phyloP scores from a whole-genome alignment of 2,113 vertebrate species.

The Ageneiosus marmoratus region DNA sequence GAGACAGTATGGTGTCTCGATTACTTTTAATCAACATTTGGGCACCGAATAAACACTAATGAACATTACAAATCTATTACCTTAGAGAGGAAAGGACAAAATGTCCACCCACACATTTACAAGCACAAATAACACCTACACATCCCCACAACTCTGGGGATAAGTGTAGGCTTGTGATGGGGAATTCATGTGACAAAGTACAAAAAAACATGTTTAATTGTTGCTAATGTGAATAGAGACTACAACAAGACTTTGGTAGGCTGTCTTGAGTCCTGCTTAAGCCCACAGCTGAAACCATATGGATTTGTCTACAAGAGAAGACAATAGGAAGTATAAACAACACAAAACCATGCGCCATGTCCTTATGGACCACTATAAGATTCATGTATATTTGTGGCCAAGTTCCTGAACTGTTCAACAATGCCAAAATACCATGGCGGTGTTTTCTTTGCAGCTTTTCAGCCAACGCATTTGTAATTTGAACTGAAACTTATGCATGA shows the following conservation, averaged over 20 bases:
- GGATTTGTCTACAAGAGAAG: background rate
- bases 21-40: conserved; percentile 33
- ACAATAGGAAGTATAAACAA: background rate
- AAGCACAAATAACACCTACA: conserved; percentile 69
- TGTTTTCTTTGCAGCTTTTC: conserved; percentile 6
- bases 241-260: conserved; percentile 54
- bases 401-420: conserved; percentile 11
- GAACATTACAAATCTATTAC: conserved; percentile 46
- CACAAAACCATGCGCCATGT: background rate
- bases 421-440: background rate
- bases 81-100: conserved; percentile 46
- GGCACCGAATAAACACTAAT: conserved; percentile 37
- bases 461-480: background rate
- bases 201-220: conserved; percentile 74
- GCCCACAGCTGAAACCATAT: background rate
- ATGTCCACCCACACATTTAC: conserved; percentile 49
- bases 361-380: background rate
- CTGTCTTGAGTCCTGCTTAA: conserved; percentile 27
- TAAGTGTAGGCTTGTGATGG: conserved; percentile 65
- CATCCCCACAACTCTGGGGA: conserved; percentile 62
- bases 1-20: background rate
- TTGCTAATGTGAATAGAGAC: conserved; percentile 60
- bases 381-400: conserved; percentile 5
- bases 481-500: background rate
- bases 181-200: conserved; percentile 63